A percentile compares a stretch with the other conserved stretches of the same genome.
Conservation (phyloP, 2,113 vertebrate species). For the Phylloscopus whistleri region DNA sequence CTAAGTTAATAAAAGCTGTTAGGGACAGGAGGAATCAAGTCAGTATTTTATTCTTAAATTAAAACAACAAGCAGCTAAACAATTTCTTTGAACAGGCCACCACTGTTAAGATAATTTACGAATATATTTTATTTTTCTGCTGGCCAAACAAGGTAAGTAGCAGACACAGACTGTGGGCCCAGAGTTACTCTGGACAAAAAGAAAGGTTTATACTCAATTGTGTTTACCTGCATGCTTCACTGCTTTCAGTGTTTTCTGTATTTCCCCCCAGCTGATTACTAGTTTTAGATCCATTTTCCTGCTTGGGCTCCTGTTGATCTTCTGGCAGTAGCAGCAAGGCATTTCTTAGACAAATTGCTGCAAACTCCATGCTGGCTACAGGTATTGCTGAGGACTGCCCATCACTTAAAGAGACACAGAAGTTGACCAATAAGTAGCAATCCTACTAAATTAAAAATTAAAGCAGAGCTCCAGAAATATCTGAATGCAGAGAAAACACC, state of each 20-base stretch:
- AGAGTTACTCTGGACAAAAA: neutral
- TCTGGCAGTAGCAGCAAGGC: constrained; percentile 89
- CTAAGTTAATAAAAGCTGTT: neutral
- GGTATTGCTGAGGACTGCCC: constrained; percentile 97
- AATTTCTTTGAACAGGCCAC: neutral
- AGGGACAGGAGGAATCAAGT: neutral
- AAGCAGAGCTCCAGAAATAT: neutral
- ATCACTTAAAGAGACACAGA: constrained; percentile 77
- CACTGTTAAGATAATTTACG: neutral
- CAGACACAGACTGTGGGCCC: neutral
- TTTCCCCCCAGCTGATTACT: constrained; percentile 84
- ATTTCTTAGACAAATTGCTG: constrained; percentile 95
- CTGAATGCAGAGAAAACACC: neutral
- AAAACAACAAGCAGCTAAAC: neutral
- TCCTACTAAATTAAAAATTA: neutral
- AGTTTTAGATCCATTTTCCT: constrained; percentile 86
- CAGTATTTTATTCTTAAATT: neutral
- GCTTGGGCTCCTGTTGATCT: constrained; percentile 86
- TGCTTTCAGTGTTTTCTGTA: constrained; percentile 86
- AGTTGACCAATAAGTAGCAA: neutral
- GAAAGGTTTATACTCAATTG: neutral
- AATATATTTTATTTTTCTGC: neutral
- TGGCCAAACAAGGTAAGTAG: neutral
- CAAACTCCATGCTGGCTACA: constrained; percentile 98
- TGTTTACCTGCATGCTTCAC: constrained; percentile 89